Percentiles rank a stretch among this genome's conserved stretches.
phyloP scores from a whole-genome alignment of 2,797 vertebrate genomes.

The Xenentodon cancila region DNA sequence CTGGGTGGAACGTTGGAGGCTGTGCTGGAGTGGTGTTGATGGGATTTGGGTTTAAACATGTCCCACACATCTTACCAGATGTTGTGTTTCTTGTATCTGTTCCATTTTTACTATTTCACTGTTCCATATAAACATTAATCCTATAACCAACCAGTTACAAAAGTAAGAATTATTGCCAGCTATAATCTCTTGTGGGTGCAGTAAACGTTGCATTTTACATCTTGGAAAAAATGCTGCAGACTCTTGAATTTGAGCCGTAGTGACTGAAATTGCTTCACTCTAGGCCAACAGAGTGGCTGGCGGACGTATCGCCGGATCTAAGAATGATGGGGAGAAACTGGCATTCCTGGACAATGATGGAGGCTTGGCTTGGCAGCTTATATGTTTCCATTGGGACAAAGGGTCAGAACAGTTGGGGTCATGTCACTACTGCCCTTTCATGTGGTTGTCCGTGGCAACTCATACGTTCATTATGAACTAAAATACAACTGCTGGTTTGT shows the following conservation, averaged over 20 bases:
- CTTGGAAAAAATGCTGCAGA: background rate
- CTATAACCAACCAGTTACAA: no score
- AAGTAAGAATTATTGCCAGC: no score
- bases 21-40: slow-evolving; percentile 3
- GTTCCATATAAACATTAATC: no score
- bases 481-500: slow-evolving; percentile 44
- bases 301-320: background rate
- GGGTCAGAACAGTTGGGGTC: no score
- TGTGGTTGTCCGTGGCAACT: slow-evolving; percentile 26
- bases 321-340: background rate
- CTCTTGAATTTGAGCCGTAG: slow-evolving; percentile 11
- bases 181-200: background rate
- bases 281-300: background rate
- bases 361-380: background rate
- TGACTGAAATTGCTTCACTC: slow-evolving; percentile 2
- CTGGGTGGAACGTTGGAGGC: slow-evolving; percentile 8
- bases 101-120: no score
- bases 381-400: no score
- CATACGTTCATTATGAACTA: slow-evolving; percentile 56
- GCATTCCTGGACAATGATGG: slow-evolving; percentile 6
- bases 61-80: slow-evolving; percentile 13
- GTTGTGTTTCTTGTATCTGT: background rate
- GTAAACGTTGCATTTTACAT: slow-evolving; percentile 2
- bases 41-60: background rate
- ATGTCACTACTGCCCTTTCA: background rate